Conservation (phyloP, 2,113 vertebrate genomes). For the Gobio gobio region DNA sequence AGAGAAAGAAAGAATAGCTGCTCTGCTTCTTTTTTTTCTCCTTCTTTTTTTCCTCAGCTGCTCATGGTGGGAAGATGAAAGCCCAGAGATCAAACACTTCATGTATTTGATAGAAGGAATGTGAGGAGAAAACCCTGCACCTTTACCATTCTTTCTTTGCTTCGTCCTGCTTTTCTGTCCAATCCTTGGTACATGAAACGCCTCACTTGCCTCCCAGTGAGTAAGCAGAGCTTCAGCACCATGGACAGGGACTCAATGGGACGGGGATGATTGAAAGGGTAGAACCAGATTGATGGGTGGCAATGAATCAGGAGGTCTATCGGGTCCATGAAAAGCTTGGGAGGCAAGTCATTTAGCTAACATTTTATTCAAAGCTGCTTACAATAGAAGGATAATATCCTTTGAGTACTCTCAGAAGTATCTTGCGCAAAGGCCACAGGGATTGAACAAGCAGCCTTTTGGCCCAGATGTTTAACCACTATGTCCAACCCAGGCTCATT, state of each 20-base stretch:
- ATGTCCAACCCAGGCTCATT: not conserved
- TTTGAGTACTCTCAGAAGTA: constrained; percentile 8
- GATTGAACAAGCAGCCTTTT: not conserved
- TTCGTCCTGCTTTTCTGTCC: not conserved
- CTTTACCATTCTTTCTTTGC: constrained; percentile 22
- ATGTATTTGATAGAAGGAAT: constrained; percentile 38
- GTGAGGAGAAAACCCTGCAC: constrained; percentile 1
- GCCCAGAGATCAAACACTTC: constrained; percentile 35
- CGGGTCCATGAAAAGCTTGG: not conserved
- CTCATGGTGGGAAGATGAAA: constrained; percentile 42
- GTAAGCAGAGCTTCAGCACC: not conserved
- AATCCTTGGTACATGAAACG: constrained; percentile 15
- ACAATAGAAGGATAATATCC: not conserved
- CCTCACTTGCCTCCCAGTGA: constrained; percentile 26
- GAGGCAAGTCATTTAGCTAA: not conserved
- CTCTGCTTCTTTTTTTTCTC: not conserved
- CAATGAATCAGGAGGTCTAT: not conserved
- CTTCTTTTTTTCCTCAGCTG: not conserved
- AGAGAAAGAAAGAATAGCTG: not conserved
- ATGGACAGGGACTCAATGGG: not conserved
- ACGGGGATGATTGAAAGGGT: constrained; percentile 14
- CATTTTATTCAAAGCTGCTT: not conserved
- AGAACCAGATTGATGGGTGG: not conserved
- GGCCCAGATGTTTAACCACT: not conserved
- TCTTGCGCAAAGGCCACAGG: not conserved